Evolutionary conservation across 2,113 vertebrate species (phyloP).

Genomic region (Petaurus breviceps): DNA sequence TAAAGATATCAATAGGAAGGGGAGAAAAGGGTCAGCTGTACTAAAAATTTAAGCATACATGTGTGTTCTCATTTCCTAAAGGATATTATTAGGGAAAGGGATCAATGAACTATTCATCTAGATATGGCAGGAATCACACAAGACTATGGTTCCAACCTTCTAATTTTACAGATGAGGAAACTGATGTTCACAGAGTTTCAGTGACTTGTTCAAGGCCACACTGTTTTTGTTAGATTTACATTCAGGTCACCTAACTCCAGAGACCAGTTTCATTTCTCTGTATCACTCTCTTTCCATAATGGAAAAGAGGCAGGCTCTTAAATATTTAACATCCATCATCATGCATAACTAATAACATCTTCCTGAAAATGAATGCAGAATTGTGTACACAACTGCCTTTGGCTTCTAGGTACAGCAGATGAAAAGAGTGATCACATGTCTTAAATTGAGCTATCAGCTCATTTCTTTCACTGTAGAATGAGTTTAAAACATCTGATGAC

Average conservation of each 20-base stretch:
- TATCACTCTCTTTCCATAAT: background rate
- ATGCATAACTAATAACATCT: background rate
- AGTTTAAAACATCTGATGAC: background rate
- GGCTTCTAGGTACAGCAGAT: background rate
- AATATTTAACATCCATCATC: background rate
- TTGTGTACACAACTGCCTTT: background rate
- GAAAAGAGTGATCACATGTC: background rate
- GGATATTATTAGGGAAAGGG: background rate
- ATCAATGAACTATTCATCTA: background rate
- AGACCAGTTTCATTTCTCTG: background rate
- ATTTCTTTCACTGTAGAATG: background rate
- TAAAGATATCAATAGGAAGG: background rate
- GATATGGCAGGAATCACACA: background rate
- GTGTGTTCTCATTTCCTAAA: background rate
- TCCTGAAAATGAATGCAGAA: background rate
- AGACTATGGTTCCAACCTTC: background rate
- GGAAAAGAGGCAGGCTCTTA: background rate
- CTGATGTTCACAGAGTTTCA: background rate
- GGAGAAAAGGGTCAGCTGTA: background rate
- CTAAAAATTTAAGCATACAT: background rate
- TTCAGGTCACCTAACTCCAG: background rate
- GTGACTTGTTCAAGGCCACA: background rate
- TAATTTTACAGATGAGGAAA: background rate
- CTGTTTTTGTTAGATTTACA: background rate
- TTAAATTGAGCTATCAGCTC: background rate